Evolutionary conservation across 2,797 vertebrate species (phyloP), one percentile per base, ranked within the genome.

Genomic region (Phaenicophaeus curvirostris): DNA sequence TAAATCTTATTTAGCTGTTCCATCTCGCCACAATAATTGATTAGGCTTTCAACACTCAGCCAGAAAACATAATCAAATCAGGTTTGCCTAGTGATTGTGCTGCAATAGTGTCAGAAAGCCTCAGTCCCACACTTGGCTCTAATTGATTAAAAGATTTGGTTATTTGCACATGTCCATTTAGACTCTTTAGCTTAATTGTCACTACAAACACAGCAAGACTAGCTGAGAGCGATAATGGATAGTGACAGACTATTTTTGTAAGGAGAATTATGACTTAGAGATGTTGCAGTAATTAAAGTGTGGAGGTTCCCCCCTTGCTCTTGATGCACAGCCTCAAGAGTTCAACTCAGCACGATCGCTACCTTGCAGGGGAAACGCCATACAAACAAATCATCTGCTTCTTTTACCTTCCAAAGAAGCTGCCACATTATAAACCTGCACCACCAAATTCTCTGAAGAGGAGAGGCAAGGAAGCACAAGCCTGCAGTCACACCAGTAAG

Each of bases 61-160:
- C 93, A 96, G 68, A 79, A 66, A 35, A 59, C 50, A 31, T 71
- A 54, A 93, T 93, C 82, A 89, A 37, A 91, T 86, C 72, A 89
- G 74, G 63, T 86, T 83, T 94, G 82, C 46, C 71, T 59, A 63
- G 86, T 13, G 35, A 72, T 33, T 35, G 51, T 25, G 62, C 82
- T 5, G 19, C 42, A 58, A 21, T 18, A 44, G 87, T 27, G 67
- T 87, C 80, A 72, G 71, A 71, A 61, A 73, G 84, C 46, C 71
- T 39, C 44, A 1, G 23, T 78, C 63, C 53, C 76, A 62, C 46
- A n/a, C 41, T 76, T 41, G 39, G 41, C 81, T 93, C 67, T 84
- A 94, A 95, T 74, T 94, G 76, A 96, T 96, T 94, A 95, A 71
- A 83, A 85, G 84, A 80, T 94, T 85, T 75, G 91, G 80, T 73